Evolutionary conservation across 2,888 invertebrate species (phyloP), one percentile per base, ranked within the genome.

Genomic region (Hecatera dysodea): DNA sequence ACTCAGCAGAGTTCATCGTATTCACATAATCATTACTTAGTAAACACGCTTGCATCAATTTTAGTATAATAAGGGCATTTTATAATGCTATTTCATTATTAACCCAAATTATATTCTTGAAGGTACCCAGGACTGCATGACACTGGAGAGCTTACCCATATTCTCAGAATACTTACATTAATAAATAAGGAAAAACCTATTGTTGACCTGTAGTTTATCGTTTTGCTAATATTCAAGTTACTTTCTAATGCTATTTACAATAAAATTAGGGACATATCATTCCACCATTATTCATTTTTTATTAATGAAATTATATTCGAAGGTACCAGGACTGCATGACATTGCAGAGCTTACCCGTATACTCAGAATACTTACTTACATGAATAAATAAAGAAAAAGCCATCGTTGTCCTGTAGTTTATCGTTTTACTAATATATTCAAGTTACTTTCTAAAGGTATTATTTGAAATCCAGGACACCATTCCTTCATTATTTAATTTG

Each of bases 311-410:
- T 57, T 27, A 44, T 24, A 22, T 52, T 22, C 22, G 19, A 19
- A 53, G 17, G 27, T 56, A 72, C 68, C 12, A 78, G 56, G n/a
- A 56, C 27, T 44, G 7, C 24, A 48, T 12, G 22, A 48, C 48
- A 48, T 22, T 5, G 22, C 4, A 12, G 22, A 22, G 48, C 22
- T 48, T 22, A 22, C n/a, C 19, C 44, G 19, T 46, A 46, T 46
- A 22, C 2, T 46, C n/a, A 46, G n/a, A 46, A 6, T 42, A 17
- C 42, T 42, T 42, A 42, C 42, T 17, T 5, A n/a, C n/a, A n/a
- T n/a, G n/a, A 15, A 36, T 36, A 36, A 33, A 5, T 42, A 42
- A 19, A 17, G 15, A 17, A 42, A 11, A n/a, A 46, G 46, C 11
- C 22, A 4, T 11, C 46, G 4, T 46, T 46, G 46, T 22, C 4